Evolutionary conservation across 2,888 invertebrate species (phyloP).

Genomic region (Rotaria macrura): DNA sequence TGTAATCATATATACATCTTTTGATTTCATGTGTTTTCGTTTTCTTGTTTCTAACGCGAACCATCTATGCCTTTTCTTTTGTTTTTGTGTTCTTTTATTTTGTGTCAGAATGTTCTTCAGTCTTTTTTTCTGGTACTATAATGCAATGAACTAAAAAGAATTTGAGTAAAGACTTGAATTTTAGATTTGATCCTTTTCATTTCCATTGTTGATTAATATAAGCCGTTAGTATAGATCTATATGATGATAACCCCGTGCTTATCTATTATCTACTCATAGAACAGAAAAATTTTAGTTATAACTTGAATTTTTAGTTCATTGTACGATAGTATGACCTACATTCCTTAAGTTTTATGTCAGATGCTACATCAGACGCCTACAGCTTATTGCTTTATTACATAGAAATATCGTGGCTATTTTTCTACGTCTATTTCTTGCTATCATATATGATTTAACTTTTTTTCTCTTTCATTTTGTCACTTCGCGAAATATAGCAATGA

Average conservation of each 20-base stretch:
- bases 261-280: too few relatives aligned
- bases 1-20: neutral
- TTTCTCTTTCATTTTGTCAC: neutral
- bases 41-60: neutral
- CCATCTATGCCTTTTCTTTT: neutral
- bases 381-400: neutral
- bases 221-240: too few relatives aligned
- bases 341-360: neutral
- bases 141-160: too few relatives aligned
- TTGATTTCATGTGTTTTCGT: neutral
- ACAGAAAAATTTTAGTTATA: too few relatives aligned
- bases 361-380: neutral
- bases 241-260: too few relatives aligned
- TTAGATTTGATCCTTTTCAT: too few relatives aligned
- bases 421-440: neutral
- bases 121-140: neutral
- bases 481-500: neutral
- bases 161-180: too few relatives aligned
- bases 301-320: too few relatives aligned
- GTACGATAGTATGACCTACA: neutral
- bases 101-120: neutral
- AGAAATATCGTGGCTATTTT: neutral
- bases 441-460: neutral
- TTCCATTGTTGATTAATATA: too few relatives aligned
- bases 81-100: neutral